Evolutionary conservation across 2,888 invertebrate genomes (phyloP).

Genomic region (Eulithis prunata): DNA sequence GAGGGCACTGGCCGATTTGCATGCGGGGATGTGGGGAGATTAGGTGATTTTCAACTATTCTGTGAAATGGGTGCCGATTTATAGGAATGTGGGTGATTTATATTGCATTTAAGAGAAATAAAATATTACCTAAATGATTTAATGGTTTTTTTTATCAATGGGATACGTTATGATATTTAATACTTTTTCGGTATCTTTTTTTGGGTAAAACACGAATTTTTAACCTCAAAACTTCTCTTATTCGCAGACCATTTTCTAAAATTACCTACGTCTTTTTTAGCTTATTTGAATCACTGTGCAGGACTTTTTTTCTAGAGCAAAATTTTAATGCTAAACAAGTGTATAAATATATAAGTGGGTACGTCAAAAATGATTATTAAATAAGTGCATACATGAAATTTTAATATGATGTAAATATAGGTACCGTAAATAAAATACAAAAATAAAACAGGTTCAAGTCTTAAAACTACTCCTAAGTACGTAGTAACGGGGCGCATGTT

Average conservation of each 20-base stretch:
- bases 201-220: no score
- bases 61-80: slow-evolving; percentile 29
- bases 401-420: no score
- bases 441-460: background rate
- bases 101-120: background rate
- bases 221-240: no score
- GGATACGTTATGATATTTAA: background rate
- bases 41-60: slow-evolving; percentile 48
- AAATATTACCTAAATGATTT: background rate
- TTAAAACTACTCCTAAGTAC: background rate
- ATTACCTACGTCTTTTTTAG: no score
- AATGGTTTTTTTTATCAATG: background rate
- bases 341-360: no score
- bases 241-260: no score
- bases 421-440: background rate
- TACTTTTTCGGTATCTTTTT: no score
- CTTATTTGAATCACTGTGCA: no score
- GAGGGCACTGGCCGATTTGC: slow-evolving; percentile 58
- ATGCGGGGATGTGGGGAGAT: slow-evolving; percentile 55
- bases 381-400: no score
- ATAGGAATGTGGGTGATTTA: slow-evolving; percentile 19
- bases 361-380: no score
- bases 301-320: no score
- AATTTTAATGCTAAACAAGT: no score
- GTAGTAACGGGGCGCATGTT: slow-evolving; percentile 59